Evolutionary conservation across 1,140 invertebrate genomes (phyloP).

Genomic region (Wasmannia auropunctata): DNA sequence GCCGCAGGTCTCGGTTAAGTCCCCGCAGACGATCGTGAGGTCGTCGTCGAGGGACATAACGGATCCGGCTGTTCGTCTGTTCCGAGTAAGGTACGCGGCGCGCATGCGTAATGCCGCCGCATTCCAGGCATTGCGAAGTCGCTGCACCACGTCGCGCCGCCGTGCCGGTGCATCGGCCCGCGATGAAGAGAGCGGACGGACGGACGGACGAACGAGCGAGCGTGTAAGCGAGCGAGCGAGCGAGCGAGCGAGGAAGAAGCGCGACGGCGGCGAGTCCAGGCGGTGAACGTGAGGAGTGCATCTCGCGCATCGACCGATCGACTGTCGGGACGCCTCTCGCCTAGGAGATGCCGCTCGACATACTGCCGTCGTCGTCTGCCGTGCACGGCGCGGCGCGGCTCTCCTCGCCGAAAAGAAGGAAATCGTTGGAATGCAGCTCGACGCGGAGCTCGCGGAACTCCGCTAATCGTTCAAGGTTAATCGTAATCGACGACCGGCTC

Average conservation of each 20-base stretch:
- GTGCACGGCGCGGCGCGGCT: background rate
- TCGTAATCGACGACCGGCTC: background rate
- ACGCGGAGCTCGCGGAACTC: background rate
- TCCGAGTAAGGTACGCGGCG: constrained; percentile 83
- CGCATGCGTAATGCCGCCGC: constrained; percentile 84
- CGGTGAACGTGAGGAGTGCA: constrained; percentile 55
- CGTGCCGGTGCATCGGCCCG: constrained; percentile 74
- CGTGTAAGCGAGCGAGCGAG: constrained; percentile 1
- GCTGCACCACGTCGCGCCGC: constrained; percentile 72
- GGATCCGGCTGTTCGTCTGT: constrained; percentile 79
- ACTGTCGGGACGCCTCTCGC: constrained; percentile 23
- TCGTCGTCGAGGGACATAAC: constrained; percentile 79
- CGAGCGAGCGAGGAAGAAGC: constrained; percentile 25
- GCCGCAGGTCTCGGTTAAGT: constrained; percentile 59
- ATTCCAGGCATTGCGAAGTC: constrained; percentile 83
- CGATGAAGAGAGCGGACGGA: constrained; percentile 43
- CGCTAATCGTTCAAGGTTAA: constrained; percentile 48
- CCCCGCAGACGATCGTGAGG: constrained; percentile 71
- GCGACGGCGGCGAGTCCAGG: constrained; percentile 22
- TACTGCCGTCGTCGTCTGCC: background rate
- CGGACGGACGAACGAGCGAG: no score
- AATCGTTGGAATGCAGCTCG: constrained; percentile 22
- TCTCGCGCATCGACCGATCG: constrained; percentile 48
- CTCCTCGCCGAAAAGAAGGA: constrained; percentile 23
- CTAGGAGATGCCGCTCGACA: constrained; percentile 27